Conservation (phyloP, 2,888 invertebrate species). For the Alentia gelatinosa region DNA sequence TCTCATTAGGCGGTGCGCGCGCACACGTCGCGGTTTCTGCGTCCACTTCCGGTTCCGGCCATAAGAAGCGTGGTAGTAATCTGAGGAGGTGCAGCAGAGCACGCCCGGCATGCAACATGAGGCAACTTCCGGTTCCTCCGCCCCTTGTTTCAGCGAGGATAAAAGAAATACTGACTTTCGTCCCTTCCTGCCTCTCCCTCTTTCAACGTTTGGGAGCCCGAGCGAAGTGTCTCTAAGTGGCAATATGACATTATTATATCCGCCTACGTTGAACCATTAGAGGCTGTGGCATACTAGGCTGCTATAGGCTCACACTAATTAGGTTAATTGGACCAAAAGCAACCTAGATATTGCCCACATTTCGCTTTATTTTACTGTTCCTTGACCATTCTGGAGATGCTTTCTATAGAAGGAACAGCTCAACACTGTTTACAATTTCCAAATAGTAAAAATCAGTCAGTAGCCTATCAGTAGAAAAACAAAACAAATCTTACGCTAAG, state of each 20-base stretch:
- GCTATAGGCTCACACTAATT: neutral
- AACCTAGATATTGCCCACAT: too few relatives aligned
- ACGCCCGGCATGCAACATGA: neutral
- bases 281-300: neutral
- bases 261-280: neutral
- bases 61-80: neutral
- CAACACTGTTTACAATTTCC: too few relatives aligned
- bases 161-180: neutral
- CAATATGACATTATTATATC: neutral
- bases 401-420: too few relatives aligned
- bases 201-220: neutral
- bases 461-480: too few relatives aligned
- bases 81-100: neutral
- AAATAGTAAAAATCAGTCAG: too few relatives aligned
- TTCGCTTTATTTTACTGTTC: too few relatives aligned
- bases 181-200: neutral
- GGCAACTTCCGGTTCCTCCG: neutral
- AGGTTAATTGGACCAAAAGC: neutral
- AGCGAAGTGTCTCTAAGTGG: neutral
- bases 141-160: neutral
- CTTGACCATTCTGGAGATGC: too few relatives aligned
- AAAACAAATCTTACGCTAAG: too few relatives aligned
- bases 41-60: neutral
- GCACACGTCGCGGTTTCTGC: neutral
- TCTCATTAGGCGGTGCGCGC: too few relatives aligned